Percentiles rank a stretch among this genome's conserved stretches.
Conservation (phyloP, 1,140 invertebrate species). For the Holotrichia oblita region DNA sequence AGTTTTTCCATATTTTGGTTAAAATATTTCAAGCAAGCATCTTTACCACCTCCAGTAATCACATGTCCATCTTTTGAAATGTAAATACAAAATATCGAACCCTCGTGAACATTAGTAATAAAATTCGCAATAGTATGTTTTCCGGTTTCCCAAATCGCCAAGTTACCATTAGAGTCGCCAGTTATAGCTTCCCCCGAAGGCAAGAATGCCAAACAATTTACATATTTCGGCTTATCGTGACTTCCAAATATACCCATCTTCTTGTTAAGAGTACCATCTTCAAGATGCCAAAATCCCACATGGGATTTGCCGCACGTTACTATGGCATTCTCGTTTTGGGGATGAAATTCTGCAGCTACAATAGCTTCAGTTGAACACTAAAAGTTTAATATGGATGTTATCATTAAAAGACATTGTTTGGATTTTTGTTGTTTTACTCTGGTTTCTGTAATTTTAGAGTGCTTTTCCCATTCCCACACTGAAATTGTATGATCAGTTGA, state of each 20-base stretch:
- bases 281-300: constrained; percentile 91
- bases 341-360: constrained; percentile 92
- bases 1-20: constrained; percentile 74
- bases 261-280: constrained; percentile 86
- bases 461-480: constrained; percentile 94
- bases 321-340: constrained; percentile 85
- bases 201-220: constrained; percentile 89
- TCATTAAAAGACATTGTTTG: no score
- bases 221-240: constrained; percentile 92
- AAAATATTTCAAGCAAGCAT: constrained; percentile 80
- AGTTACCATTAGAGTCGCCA: constrained; percentile 89
- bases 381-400: no score
- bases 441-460: constrained; percentile 87
- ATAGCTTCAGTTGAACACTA: constrained; percentile 93
- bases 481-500: constrained; percentile 89
- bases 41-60: constrained; percentile 83
- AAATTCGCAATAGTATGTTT: constrained; percentile 65
- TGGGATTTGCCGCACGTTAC: constrained; percentile 92
- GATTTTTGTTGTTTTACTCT: constrained; percentile 81
- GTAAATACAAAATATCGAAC: constrained; percentile 88
- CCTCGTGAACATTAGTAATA: constrained; percentile 80
- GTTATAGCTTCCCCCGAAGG: constrained; percentile 82
- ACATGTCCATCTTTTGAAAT: constrained; percentile 84
- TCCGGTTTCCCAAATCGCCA: constrained; percentile 89
- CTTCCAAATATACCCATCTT: constrained; percentile 90